These are phyloP conservation scores for Harmothoe impar DNA, from an alignment of 2,888 invertebrate species.

Conservation along the genomic window DNA sequence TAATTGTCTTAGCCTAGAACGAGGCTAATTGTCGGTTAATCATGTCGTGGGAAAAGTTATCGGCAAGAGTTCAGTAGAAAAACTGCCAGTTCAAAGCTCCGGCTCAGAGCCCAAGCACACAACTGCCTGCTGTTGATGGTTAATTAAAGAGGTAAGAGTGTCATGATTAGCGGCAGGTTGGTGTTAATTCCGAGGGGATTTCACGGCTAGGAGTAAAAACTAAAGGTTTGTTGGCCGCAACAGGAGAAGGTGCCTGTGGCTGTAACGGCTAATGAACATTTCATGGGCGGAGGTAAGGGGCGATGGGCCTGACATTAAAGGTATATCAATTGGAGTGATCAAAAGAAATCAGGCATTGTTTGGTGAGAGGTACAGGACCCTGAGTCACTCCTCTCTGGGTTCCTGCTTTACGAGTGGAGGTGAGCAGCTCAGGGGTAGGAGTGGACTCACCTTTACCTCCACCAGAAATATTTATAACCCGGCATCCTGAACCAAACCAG, in stretches of 20 bases:
- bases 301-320: background rate
- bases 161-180: background rate
- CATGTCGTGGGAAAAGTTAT: background rate
- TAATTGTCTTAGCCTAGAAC: background rate
- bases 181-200: background rate
- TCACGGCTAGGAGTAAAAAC: background rate
- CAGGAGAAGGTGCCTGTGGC: background rate
- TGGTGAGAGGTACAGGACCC: background rate
- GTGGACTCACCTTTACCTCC: background rate
- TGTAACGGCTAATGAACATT: slow-evolving; percentile 11
- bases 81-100: background rate
- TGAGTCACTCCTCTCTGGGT: background rate
- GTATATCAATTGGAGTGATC: background rate
- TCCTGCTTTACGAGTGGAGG: background rate
- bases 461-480: slow-evolving; percentile 16
- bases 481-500: background rate
- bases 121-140: background rate
- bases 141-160: background rate
- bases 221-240: background rate
- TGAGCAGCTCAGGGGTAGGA: background rate
- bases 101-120: background rate
- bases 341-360: slow-evolving; percentile 11
- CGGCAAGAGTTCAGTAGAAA: background rate
- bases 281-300: background rate
- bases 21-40: slow-evolving; percentile 16